These are phyloP conservation scores for Mnemiopsis leidyi DNA, from an alignment of 37 sponge, comb jelly and placozoan species.

Conservation along the genomic window DNA sequence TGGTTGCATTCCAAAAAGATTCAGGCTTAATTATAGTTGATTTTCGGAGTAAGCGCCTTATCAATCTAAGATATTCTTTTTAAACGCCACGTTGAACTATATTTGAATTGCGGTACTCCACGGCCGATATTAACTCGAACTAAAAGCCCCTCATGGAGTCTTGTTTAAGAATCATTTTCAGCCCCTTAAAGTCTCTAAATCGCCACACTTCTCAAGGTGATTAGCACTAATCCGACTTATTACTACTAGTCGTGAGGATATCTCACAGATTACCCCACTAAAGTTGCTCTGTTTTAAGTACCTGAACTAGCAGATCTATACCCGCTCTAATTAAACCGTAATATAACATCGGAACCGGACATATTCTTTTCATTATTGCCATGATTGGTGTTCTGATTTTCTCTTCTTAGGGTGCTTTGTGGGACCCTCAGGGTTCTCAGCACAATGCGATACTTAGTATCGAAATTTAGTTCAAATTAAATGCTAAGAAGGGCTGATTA, in stretches of 20 bases:
- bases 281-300: too few species aligned
- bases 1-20: too few species aligned
- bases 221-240: neutral
- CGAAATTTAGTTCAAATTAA: neutral
- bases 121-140: too few species aligned
- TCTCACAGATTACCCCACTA: neutral
- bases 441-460: neutral
- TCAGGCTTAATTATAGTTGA: too few species aligned
- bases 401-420: neutral
- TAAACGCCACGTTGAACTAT: too few species aligned
- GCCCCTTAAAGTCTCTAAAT: neutral
- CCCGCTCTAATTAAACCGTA: too few species aligned
- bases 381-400: neutral
- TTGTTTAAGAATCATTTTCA: neutral
- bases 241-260: neutral
- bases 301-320: too few species aligned
- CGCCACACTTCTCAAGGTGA: neutral
- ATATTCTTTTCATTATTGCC: too few species aligned
- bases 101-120: too few species aligned
- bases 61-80: too few species aligned
- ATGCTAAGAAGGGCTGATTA: neutral
- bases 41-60: too few species aligned
- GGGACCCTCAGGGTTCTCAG: neutral
- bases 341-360: too few species aligned
- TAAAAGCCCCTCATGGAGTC: neutral